Evolutionary conservation across 2,797 vertebrate genomes (phyloP), one percentile per base, ranked within the genome.

Genomic region (Okamejei kenojei): DNA sequence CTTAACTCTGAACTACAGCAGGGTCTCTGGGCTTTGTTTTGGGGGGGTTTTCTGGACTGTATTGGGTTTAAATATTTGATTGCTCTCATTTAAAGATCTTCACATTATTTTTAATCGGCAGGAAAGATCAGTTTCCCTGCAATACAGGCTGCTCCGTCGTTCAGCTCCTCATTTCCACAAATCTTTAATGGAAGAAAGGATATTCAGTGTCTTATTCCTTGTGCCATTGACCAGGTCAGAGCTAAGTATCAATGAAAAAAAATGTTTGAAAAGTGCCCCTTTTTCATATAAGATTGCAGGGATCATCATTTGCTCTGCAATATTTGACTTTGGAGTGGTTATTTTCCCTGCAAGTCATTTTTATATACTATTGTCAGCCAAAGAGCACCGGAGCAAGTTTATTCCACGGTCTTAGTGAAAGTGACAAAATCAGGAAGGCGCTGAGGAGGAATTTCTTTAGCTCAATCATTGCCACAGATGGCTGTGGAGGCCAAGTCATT

Each of bases 81-180:
- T 92, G 71, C 71, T 76, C 13, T 29, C 73, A 21, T 45, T n/a
- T 92, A 29, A 15, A 23, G 29, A 21, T 68, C 9, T 76, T 29
- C 26, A 73, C 23, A 7, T 23, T 38, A 45, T 81, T 94, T 2
- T 71, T 93, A 73, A n/a, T 91, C 95, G 95, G 11, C 94, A 99
- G 99, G 99, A 94, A 99, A 99, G 94, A 98, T 99, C 96, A 98
- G 98, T 94, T 99, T 99, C 94, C 99, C 99, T 77, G 98, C 99
- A 93, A 97, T 98, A 95, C 99, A 99, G 94, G 99, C 99, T 0
- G 99, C 98, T 0, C 99, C 99, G 0, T 98, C 98, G 88, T 99
- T 99, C 96, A 98, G 98, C 95, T 97, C 94, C 94, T 99, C 98
- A 0, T 99, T 99, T 96, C 98, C 99, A 32, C 97, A 98, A 93